These are phyloP conservation scores for Neoarius graeffei DNA, from an alignment of 2,113 vertebrate genomes.

Conservation along the genomic window DNA sequence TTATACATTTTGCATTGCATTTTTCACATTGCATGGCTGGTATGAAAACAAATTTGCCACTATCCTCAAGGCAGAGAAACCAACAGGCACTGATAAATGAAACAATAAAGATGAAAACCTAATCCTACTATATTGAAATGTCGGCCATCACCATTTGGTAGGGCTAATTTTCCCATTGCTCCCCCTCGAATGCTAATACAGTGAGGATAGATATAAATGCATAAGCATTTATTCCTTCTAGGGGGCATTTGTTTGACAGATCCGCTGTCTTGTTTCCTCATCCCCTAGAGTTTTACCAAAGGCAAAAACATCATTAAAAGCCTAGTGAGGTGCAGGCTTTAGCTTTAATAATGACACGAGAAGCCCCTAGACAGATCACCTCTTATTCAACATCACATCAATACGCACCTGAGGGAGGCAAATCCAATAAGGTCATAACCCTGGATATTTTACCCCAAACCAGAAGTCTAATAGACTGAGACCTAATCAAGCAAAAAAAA, in stretches of 20 bases:
- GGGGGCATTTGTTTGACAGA: slow-evolving; percentile 51
- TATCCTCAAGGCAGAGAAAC: slow-evolving; percentile 41
- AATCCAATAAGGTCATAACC: slow-evolving; percentile 47
- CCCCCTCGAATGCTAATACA: slow-evolving; percentile 46
- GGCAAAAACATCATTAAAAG: slow-evolving; percentile 57
- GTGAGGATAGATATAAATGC: slow-evolving; percentile 43
- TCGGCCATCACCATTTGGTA: slow-evolving; percentile 47
- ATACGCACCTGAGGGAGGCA: slow-evolving; percentile 37
- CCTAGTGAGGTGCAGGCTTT: slow-evolving; percentile 38
- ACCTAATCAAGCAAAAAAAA: slow-evolving; percentile 30
- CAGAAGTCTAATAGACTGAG: slow-evolving; percentile 26
- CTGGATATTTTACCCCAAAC: slow-evolving; percentile 32
- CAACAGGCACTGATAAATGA: slow-evolving; percentile 49
- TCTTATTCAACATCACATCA: slow-evolving; percentile 37
- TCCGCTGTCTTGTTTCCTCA: slow-evolving; percentile 45
- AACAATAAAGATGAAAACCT: slow-evolving; percentile 53
- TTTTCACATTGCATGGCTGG: slow-evolving; percentile 21
- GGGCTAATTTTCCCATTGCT: slow-evolving; percentile 43
- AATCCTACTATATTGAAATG: slow-evolving; percentile 55
- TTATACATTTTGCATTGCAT: slow-evolving; percentile 8
- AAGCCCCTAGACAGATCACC: slow-evolving; percentile 32
- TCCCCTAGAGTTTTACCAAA: slow-evolving; percentile 46
- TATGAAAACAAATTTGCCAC: slow-evolving; percentile 45
- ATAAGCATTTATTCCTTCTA: slow-evolving; percentile 35
- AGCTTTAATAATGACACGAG: slow-evolving; percentile 43